These are phyloP conservation scores for Phoxinus dragarum DNA, from an alignment of 2,797 vertebrate genomes.

Conservation along the genomic window DNA sequence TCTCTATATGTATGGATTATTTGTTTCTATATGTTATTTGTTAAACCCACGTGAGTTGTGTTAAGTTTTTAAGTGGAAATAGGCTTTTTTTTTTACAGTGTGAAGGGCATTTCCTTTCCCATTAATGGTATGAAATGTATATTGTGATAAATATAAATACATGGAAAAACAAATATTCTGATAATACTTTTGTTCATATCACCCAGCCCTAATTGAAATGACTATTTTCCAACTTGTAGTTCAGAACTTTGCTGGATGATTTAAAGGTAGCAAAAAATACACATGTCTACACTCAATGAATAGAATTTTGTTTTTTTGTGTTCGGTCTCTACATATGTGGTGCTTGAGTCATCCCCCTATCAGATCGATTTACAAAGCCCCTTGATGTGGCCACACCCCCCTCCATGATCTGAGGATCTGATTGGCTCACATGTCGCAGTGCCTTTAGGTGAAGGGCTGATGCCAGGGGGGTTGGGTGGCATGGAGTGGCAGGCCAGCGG, in stretches of 20 bases:
- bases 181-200: not conserved
- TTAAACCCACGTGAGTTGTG: too few species aligned
- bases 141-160: not conserved
- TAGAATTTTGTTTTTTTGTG: conserved; percentile 7
- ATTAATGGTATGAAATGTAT: not conserved
- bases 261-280: not conserved
- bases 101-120: not conserved
- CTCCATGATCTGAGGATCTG: conserved; percentile 59
- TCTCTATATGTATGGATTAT: too few species aligned
- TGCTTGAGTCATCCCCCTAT: conserved; percentile 50
- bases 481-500: conserved; percentile 39
- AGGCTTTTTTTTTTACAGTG: too few species aligned
- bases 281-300: not conserved
- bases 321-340: conserved; percentile 26
- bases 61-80: too few species aligned
- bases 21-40: too few species aligned
- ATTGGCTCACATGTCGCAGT: conserved; percentile 57
- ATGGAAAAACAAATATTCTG: not conserved
- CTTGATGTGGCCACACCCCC: conserved; percentile 47
- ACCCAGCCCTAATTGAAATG: not conserved
- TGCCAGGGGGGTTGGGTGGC: conserved; percentile 35
- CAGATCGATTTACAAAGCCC: conserved; percentile 56
- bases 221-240: not conserved
- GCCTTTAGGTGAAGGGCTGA: conserved; percentile 56
- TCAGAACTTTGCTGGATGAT: not conserved